phyloP scores from a whole-genome alignment of 1,140 invertebrate species.

The Drosophila varians region DNA sequence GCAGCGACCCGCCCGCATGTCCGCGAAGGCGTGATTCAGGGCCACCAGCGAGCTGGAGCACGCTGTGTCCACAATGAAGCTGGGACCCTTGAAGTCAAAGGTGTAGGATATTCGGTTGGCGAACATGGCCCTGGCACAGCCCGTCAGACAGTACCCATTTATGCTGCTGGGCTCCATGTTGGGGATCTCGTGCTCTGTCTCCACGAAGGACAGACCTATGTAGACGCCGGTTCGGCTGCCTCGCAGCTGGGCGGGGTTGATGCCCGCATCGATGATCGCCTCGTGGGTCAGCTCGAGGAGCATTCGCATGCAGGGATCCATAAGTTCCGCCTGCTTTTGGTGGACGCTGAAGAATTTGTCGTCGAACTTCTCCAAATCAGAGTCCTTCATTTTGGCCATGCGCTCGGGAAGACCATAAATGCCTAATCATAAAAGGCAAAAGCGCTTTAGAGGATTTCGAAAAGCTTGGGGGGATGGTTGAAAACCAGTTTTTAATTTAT shows the following conservation, averaged over 20 bases:
- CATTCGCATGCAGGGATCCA: constrained; percentile 97
- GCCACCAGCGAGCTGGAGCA: constrained; percentile 97
- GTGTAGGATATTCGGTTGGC: constrained; percentile 97
- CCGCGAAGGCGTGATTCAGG: constrained; percentile 92
- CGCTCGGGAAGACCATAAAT: constrained; percentile 93
- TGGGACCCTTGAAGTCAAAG: constrained; percentile 96
- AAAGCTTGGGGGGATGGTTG: background rate
- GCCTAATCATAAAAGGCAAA: constrained; percentile 43
- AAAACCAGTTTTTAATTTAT: constrained; percentile 16
- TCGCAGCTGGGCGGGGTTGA: constrained; percentile 90
- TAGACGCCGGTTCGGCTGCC: constrained; percentile 95
- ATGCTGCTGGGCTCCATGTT: constrained; percentile 89
- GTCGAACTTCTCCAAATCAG: constrained; percentile 94
- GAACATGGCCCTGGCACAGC: constrained; percentile 98
- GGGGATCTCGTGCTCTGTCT: constrained; percentile 92
- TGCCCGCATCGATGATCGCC: constrained; percentile 96
- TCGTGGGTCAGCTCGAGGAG: constrained; percentile 97
- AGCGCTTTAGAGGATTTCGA: background rate
- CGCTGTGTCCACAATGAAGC: constrained; percentile 96
- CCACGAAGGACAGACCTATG: constrained; percentile 93
- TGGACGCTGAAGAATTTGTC: constrained; percentile 96
- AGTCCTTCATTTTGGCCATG: constrained; percentile 96
- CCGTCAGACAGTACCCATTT: constrained; percentile 96
- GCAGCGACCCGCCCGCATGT: constrained; percentile 94
- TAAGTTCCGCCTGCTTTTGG: constrained; percentile 95